phyloP scores from a whole-genome alignment of 2,113 vertebrate genomes.

The Jaculus jaculus region DNA sequence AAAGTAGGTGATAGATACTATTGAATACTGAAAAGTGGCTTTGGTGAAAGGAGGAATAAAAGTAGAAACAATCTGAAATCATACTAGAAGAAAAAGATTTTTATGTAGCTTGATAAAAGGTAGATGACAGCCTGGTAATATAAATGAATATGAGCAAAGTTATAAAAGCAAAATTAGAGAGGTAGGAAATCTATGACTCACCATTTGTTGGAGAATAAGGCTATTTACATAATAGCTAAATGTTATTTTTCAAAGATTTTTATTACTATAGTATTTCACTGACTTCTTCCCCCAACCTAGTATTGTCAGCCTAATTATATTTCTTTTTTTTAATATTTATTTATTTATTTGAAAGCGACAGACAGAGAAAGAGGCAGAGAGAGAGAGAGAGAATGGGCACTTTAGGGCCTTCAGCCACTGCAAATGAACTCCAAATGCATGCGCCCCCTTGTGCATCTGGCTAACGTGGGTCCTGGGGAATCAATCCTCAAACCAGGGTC shows the following conservation, averaged over 20 bases:
- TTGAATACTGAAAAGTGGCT: not conserved
- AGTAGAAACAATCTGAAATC: not conserved
- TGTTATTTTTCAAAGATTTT: not conserved
- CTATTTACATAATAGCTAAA: not conserved
- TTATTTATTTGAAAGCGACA: no score
- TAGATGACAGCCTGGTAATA: not conserved
- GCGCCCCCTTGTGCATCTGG: no score
- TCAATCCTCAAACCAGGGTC: no score
- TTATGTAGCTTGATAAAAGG: not conserved
- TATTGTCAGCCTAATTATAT: not conserved
- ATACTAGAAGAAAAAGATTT: not conserved
- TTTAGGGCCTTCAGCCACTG: no score
- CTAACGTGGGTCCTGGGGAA: no score
- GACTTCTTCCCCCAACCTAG: no score
- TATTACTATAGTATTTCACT: not conserved
- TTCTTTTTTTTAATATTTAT: no score
- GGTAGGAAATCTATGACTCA: not conserved
- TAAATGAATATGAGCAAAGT: not conserved
- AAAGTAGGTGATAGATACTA: not conserved
- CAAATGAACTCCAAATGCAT: no score
- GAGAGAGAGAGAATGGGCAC: no score
- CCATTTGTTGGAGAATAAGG: not conserved
- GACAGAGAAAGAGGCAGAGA: no score
- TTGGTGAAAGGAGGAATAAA: not conserved
- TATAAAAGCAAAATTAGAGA: not conserved